Conservation (phyloP, 2,888 invertebrate genomes). For the Micropterix aruncella region DNA sequence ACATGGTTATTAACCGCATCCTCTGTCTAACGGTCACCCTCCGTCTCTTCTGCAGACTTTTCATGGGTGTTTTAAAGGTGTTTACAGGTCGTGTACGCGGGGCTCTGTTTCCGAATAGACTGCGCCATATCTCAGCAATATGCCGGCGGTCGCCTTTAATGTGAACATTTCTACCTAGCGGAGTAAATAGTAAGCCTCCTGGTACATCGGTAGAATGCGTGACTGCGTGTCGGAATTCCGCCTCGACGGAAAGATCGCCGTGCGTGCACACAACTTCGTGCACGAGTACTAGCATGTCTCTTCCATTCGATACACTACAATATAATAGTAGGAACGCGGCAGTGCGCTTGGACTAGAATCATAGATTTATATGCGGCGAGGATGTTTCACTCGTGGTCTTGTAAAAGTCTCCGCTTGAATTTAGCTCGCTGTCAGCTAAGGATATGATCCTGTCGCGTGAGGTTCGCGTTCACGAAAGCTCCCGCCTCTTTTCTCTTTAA, state of each 20-base stretch:
- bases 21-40: not conserved
- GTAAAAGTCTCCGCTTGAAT: constrained; percentile 16
- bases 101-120: too few relatives aligned
- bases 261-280: constrained; percentile 23
- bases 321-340: too few relatives aligned
- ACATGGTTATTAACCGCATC: not conserved
- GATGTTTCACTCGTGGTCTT: too few relatives aligned
- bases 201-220: not conserved
- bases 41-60: not conserved
- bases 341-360: too few relatives aligned
- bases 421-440: not conserved
- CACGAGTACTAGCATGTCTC: constrained; percentile 18
- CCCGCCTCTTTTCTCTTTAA: not conserved
- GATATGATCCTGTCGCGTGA: not conserved
- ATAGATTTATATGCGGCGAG: too few relatives aligned
- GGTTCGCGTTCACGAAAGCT: not conserved
- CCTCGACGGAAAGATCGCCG: not conserved
- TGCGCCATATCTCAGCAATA: not conserved
- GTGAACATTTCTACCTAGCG: not conserved
- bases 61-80: not conserved
- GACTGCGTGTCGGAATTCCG: not conserved
- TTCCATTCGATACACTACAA: too few relatives aligned
- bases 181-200: not conserved
- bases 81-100: too few relatives aligned
- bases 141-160: not conserved